Base-by-base conservation (phyloP, 2,888 invertebrate species). In the Thecophora atra region DNA sequence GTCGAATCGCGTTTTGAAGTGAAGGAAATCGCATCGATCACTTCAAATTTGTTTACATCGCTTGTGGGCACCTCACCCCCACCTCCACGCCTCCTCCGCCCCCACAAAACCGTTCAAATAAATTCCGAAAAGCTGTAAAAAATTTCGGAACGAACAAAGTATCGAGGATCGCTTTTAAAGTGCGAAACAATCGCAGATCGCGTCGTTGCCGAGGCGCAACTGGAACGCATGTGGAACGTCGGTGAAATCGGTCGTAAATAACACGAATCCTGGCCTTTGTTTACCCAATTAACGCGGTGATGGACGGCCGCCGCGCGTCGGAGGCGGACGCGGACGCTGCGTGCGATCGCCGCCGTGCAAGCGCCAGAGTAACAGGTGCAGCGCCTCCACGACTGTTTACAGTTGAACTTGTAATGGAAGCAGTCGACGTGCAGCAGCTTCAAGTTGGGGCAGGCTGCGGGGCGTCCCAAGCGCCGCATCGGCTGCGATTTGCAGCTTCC, bases 301-400 rank as follows among this genome's bases (percentile, higher is more conserved):
- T 63, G 63, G 63, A 63, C 52, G 63, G 6, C 52, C 52, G 24
- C 17, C 21, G 62, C 70, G 54, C 17, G 62, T 73, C n/a, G n/a
- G n/a, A n/a, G 65, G 66, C 73, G 73, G 73, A 70, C 66, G 62
- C 66, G 30, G 54, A 24, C 62, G 54, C 70, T 70, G 42, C 65
- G 51, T 47, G 70, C 54, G 72, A 62, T 62, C 68, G 64, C 28
- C n/a, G 52, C n/a, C 37, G 60, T 7, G 19, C 28, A 24, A 28
- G 13, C 56, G 56, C 19, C 19, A n/a, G 15, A 17, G 51, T 21
- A 72, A 69, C 69, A 72, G 56, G 58, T 64, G 68, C 64, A 72
- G 15, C n/a, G n/a, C n/a, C n/a, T n/a, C n/a, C n/a, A n/a, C n/a
- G n/a, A n/a, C n/a, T 69, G 69, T 72, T 70, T 70, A 65, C 60